Evolutionary conservation across 2,113 vertebrate species (phyloP).

Genomic region (Ciconia boyciana): DNA sequence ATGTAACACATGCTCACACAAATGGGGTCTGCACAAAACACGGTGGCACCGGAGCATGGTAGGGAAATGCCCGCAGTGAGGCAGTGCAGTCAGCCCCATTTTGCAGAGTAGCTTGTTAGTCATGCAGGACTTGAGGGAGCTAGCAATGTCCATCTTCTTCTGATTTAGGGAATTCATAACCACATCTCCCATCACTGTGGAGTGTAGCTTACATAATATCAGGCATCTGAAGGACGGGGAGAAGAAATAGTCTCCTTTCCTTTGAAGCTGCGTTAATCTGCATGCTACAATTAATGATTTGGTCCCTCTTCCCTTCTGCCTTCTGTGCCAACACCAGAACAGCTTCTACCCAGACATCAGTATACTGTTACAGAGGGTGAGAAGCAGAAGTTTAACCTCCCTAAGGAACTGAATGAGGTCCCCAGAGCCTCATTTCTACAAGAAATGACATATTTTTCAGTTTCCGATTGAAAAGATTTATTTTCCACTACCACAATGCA

Average conservation of each 20-base stretch:
- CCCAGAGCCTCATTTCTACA: background rate
- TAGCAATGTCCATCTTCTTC: background rate
- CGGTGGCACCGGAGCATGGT: rapidly evolving
- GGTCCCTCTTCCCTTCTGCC: background rate
- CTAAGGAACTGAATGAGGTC: background rate
- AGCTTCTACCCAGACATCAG: background rate
- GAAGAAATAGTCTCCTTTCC: background rate
- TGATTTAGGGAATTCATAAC: background rate
- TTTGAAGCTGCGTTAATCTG: background rate
- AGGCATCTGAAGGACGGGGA: background rate
- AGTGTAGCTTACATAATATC: background rate
- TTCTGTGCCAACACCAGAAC: background rate
- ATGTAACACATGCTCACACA: background rate
- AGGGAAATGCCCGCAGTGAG: background rate
- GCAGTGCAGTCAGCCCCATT: background rate
- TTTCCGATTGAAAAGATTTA: background rate
- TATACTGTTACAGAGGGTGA: background rate
- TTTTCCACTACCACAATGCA: background rate
- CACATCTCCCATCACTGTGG: background rate
- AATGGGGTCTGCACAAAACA: background rate
- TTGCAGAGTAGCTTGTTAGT: background rate
- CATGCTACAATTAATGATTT: background rate
- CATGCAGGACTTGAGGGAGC: background rate
- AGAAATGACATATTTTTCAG: background rate
- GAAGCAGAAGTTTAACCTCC: background rate